Conservation (phyloP, 2,888 invertebrate genomes). For the Sabatieria punctata region DNA sequence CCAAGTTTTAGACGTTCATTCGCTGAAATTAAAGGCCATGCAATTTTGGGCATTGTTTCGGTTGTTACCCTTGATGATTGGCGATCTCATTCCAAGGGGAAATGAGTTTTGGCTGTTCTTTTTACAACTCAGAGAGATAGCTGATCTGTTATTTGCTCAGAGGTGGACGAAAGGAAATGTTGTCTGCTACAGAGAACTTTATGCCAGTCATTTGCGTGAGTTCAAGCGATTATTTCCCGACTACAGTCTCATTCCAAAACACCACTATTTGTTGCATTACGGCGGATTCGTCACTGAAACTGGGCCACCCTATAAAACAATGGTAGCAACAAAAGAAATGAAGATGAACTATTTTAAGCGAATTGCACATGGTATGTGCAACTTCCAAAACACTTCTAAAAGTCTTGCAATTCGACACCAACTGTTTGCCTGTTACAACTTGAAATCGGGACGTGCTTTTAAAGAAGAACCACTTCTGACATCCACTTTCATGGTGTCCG, state of each 20-base stretch:
- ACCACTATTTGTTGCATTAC: conserved; percentile 1
- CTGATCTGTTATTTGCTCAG: background rate
- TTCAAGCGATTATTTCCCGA: background rate
- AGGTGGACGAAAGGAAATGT: background rate
- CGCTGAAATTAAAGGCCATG: background rate
- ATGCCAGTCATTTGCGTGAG: background rate
- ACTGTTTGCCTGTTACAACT: background rate
- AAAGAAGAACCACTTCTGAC: background rate
- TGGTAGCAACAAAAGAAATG: background rate
- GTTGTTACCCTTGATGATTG: background rate
- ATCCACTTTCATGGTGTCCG: background rate
- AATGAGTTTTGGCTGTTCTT: background rate
- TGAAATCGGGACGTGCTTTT: background rate
- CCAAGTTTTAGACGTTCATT: too few species aligned
- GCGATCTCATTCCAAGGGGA: background rate
- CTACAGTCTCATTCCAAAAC: background rate
- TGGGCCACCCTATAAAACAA: background rate
- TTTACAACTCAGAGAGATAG: background rate
- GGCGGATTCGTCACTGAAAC: background rate
- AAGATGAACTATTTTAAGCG: background rate
- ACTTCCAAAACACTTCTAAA: background rate
- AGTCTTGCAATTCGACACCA: background rate
- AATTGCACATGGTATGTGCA: background rate
- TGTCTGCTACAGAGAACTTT: background rate
- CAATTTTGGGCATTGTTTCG: background rate